Base-by-base conservation (phyloP, 2,113 vertebrate genomes). In the Centropristis striata region DNA sequence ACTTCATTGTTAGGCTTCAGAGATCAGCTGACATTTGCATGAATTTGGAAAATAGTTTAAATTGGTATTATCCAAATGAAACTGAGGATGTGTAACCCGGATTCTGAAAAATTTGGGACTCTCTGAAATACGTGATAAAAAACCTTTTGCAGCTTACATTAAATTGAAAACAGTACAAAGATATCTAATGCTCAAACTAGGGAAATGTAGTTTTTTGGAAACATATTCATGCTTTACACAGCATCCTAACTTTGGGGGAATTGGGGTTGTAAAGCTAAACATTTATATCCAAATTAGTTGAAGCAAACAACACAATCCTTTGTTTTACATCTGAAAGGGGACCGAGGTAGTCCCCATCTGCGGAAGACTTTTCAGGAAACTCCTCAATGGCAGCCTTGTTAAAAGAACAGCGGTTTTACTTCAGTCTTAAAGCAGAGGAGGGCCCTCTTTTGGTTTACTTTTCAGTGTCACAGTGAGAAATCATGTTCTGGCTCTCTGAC, bases 401-500 rank as follows among this genome's bases (percentile, higher is more conserved):
- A 37, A 53, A 13, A 21, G 49, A 49, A 54, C n/a, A 58, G 46
- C 2, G 0, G n/a, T 47, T 58, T 75, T n/a, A 25, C 3, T 63
- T 36, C 4, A 25, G 36, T 42, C 46, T n/a, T 21, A 28, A 54
- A 63, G 51, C 37, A 57, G 15, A 64, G 14, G n/a, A 60, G 4
- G 53, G 55, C 12, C 14, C 25, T 71, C 71, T 46, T 68, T n/a
- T 32, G 66, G 50, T 37, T 61, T 32, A 15, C 42, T 74, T 58
- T 42, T 16, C 54, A 46, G 28, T 42, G 46, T 80, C 69, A 70
- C 46, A 36, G 21, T 44, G 20, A 27, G 21, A 73, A 80, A 65
- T 61, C 51, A 16, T 14, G 25, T 27, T 14, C 49, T 49, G 44
- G 65, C 50, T 79, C 50, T 74, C 16, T 73, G 61, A 68, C 84